Base-by-base conservation (phyloP, 2,888 invertebrate species). In the Tetropium fuscum region DNA sequence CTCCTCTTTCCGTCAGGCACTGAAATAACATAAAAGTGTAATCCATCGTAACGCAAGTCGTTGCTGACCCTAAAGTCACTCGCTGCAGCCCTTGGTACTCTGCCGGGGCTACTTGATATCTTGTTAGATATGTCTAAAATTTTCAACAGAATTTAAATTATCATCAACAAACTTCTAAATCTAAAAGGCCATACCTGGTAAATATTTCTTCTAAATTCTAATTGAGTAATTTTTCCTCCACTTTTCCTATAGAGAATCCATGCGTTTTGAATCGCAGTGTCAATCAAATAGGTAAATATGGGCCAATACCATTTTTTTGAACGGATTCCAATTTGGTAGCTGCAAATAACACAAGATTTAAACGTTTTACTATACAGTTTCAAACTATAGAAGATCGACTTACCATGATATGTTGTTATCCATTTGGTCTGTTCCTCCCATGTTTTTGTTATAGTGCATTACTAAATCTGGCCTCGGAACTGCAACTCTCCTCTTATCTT, bases 21-120 rank as follows among this genome's bases (percentile, higher is more conserved):
- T 15, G 38, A 18, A 20, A 36, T 49, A 22, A 49, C 15, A 15
- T 34, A 49, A 18, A 36, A 38, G 18, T 38, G 20, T 18, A 51
- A 36, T 15, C 40, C 34, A 36, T 51, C 51, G 40, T 18, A 51
- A 11, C 40, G 19, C 1, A 51, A 16, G 36, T 34, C 20, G 15
- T 51, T 38, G 36, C 20, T 36, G 13, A 51, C 40, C 18, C 38
- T 34, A 27, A 38, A 51, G 20, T 51, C 38, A 38, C 51, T 38
- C 20, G 6, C 38, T 10, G 51, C 38, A 18, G 51, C 51, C 22
- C 51, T 36, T 8, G 51, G 36, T 36, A 36, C 20, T 5, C 19
- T 25, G 3, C 40, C 19, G 18, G 20, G 16, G n/a, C n/a, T 27
- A n/a, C n/a, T 27, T 27, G 7, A n/a, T 27, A 27, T 2, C 7